Base-by-base conservation (phyloP, 2,113 vertebrate genomes). In the Alethe diademata region DNA sequence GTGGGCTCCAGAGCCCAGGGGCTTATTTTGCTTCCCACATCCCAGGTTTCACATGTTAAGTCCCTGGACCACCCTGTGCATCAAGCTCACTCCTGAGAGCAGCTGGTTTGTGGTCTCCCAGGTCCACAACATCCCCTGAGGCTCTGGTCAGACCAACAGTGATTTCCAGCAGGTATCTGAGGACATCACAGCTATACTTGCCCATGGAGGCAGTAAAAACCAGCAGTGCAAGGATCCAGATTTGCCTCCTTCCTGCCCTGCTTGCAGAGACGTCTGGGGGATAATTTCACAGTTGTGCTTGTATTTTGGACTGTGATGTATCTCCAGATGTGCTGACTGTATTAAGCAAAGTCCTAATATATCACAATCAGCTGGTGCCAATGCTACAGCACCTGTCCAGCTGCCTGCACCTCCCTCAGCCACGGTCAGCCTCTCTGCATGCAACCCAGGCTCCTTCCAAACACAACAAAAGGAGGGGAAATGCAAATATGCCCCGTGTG, bases 1-100 rank as follows among this genome's bases (percentile, higher is more conserved):
- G 53, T 36, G 19, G 9, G 15, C 89, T 56, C 11, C 24, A n/a
- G 45, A 79, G 31, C 29, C 31, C 15, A 36, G 36, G 19, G 13
- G 6, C 5, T 92, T 80, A 14, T 66, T 88, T 80, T 86, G 14
- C 38, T 19, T 62, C 35, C 43, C 48, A 64, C 13, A 20, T 75
- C 31, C 23, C 3, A 3, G 19, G 15, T 69, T 7, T 65, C 2
- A 0, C 23, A 61, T 8, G 17, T 0, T 69, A 23, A 75, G 43
- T 3, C 25, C 18, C 31, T 43, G 36, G 19, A 54, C 11, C 25
- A 60, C 8, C 14, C 28, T 3, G 1, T 8, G 0, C 35, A 33
- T 26, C 3, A 4, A 62, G 19, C 18, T 89, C 9, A 2, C 38
- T 80, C 22, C 26, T 67, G 56, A 67, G 47, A 81, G 26, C 9